Base-by-base conservation (phyloP, 2,113 vertebrate species). In the Triplophysa siluroides region DNA sequence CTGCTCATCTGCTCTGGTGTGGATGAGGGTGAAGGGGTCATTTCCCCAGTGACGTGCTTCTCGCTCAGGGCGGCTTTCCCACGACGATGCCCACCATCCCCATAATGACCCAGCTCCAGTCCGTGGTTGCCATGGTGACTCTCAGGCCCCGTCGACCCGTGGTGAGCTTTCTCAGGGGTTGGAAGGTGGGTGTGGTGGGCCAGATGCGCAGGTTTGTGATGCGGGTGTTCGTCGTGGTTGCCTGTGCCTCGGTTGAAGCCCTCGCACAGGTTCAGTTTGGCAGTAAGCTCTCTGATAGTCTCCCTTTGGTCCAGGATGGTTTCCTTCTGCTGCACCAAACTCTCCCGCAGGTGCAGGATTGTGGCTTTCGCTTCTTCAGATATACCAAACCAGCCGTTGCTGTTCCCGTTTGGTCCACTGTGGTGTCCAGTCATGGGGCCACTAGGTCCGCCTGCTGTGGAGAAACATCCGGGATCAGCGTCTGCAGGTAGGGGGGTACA, bases 231-330 rank as follows among this genome's bases (percentile, higher is more conserved):
- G 2, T 88, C 86, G 0, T 89, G 88, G 7, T 76, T 78, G 16
- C 83, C 81, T 1, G 33, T 67, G 4, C 86, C 88, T 9, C 58
- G 86, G 18, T 89, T 85, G 3, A 93, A 88, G 21, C 92, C 89
- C 85, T 95, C 91, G 5, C 94, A 95, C 67, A 93, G 88, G 21
- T 84, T 85, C 26, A 95, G 89, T 87, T 95, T 94, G 84, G 94
- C 91, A 0, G 90, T 94, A 83, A 95, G 86, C 83, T 95, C 94
- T 33, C 93, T 80, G 8, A 95, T 93, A 56, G 92, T 92, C 86
- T 95, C 94, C 70, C 94, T 89, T 86, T 93, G 93, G 81, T 94
- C 92, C 83, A 95, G 82, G 70, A 95, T 94, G 62, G 91, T 94
- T 87, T 95, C 94, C 21, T 93, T 94, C 89, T 95, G 93, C 47